Conservation (phyloP, 2,888 invertebrate species). For the Linnaemya vulpina region DNA sequence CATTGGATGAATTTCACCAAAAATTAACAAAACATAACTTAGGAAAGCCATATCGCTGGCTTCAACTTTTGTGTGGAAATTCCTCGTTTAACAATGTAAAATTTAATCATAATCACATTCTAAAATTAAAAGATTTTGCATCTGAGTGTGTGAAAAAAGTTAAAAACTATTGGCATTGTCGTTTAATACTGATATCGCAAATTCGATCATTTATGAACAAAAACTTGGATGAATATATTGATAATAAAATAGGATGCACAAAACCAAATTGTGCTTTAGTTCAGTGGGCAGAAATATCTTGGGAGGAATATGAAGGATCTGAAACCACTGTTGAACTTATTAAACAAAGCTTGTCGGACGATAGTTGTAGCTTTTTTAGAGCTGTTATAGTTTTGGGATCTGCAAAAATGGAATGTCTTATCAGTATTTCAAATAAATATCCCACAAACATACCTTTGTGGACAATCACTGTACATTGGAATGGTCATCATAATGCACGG, state of each 20-base stretch:
- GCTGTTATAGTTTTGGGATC: conserved; percentile 91
- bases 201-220: conserved; percentile 85
- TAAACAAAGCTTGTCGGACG: conserved; percentile 83
- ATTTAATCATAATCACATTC: conserved; percentile 45
- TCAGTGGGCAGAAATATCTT: conserved; percentile 88
- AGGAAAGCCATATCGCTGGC: conserved; percentile 95
- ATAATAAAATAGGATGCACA: conserved; percentile 75
- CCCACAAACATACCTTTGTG: conserved; percentile 91
- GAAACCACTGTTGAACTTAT: conserved; percentile 81
- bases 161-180: conserved; percentile 88
- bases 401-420: conserved; percentile 90
- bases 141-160: conserved; percentile 86
- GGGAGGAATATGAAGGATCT: conserved; percentile 84
- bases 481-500: conserved; percentile 86
- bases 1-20: conserved; percentile 79
- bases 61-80: conserved; percentile 94
- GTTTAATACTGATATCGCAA: conserved; percentile 90
- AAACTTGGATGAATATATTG: conserved; percentile 77
- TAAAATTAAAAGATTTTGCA: conserved; percentile 63
- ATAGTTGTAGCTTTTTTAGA: conserved; percentile 89
- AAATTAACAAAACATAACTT: conserved; percentile 84
- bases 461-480: conserved; percentile 89
- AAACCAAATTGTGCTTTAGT: conserved; percentile 86
- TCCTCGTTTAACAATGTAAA: conserved; percentile 86
- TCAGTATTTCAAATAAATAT: conserved; percentile 92